These are phyloP conservation scores for Orussus abietinus DNA, from an alignment of 1,140 invertebrate species.

Conservation along the genomic window DNA sequence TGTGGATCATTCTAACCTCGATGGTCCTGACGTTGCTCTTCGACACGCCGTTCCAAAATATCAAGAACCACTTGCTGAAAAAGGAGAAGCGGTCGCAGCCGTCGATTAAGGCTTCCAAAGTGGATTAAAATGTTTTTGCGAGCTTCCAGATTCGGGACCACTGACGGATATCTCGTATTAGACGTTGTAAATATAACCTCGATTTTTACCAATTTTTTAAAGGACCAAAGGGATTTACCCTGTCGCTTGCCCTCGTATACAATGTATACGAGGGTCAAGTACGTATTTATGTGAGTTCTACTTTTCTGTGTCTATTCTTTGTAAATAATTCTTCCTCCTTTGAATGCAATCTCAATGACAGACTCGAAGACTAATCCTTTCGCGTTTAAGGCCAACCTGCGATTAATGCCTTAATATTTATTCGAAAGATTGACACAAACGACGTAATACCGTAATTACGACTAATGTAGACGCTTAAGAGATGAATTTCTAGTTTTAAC, in stretches of 20 bases:
- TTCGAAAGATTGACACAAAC: too few species aligned
- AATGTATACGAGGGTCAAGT: slow-evolving; percentile 40
- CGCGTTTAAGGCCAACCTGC: not conserved
- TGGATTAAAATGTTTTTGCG: slow-evolving; percentile 22
- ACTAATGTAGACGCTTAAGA: too few species aligned
- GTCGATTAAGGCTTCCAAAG: slow-evolving; percentile 30
- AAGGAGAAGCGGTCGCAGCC: slow-evolving; percentile 14
- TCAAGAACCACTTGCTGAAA: slow-evolving; percentile 55
- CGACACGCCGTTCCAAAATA: slow-evolving; percentile 65
- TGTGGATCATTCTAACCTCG: slow-evolving; percentile 57
- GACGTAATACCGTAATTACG: too few species aligned
- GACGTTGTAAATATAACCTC: slow-evolving; percentile 26
- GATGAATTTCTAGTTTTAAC: too few species aligned
- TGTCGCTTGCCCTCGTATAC: slow-evolving; percentile 38
- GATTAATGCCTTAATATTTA: too few species aligned
- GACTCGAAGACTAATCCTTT: not conserved
- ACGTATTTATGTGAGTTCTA: slow-evolving; percentile 23
- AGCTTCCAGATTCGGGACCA: slow-evolving; percentile 5
- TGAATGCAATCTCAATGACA: slow-evolving; percentile 2
- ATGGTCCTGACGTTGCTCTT: slow-evolving; percentile 62
- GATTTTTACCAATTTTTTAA: slow-evolving; percentile 3
- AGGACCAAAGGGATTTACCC: slow-evolving; percentile 19
- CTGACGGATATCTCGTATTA: slow-evolving; percentile 8
- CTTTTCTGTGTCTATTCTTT: slow-evolving; percentile 12
- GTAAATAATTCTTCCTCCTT: slow-evolving; percentile 23